A percentile compares a stretch with the other conserved stretches of the same genome.
phyloP scores from a whole-genome alignment of 2,888 invertebrate genomes.

The Bhutanitis thaidina region DNA sequence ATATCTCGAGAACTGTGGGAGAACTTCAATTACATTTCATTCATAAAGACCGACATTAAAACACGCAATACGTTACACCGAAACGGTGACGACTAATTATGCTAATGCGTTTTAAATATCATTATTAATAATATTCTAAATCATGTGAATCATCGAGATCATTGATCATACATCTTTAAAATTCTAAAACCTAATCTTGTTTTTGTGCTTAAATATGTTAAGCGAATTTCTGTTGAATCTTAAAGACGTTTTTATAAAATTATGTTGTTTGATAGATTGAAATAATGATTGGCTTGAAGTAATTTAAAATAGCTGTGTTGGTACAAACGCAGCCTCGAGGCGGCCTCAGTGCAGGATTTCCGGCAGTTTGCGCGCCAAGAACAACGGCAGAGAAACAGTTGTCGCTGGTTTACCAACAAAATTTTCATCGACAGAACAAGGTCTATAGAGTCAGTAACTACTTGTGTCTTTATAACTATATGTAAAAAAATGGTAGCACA shows the following conservation, averaged over 20 bases:
- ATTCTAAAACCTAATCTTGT: too few relatives aligned
- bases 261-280: background rate
- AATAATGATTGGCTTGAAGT: constrained; percentile 8
- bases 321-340: constrained; percentile 33
- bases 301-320: constrained; percentile 14
- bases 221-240: too few relatives aligned
- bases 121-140: background rate
- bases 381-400: constrained; percentile 38
- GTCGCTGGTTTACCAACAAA: background rate
- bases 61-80: background rate
- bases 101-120: constrained; percentile 13
- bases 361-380: constrained; percentile 58
- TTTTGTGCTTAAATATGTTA: too few relatives aligned
- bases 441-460: too few relatives aligned
- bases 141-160: constrained; percentile 11
- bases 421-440: background rate
- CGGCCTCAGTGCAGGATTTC: constrained; percentile 73
- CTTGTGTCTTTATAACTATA: too few relatives aligned
- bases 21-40: constrained; percentile 6
- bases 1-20: constrained; percentile 11
- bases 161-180: background rate
- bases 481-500: too few relatives aligned
- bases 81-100: constrained; percentile 16
- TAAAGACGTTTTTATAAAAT: too few relatives aligned
- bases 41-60: constrained; percentile 4